A percentile compares a stretch with the other conserved stretches of the same genome.
phyloP scores from a whole-genome alignment of 2,113 vertebrate genomes.

The Thinocorus orbignyianus region DNA sequence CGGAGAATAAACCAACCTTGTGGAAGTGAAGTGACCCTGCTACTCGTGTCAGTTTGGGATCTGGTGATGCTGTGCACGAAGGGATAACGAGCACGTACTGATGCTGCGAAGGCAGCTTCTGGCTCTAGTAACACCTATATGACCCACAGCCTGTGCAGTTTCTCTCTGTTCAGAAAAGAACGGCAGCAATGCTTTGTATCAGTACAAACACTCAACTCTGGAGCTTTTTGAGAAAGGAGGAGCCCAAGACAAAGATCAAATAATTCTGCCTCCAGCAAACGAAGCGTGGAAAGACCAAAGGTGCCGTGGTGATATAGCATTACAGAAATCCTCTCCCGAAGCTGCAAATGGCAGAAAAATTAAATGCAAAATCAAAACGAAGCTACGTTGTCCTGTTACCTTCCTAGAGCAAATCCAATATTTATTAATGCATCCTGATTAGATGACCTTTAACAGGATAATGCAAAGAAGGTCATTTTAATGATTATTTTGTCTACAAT shows the following conservation, averaged over 20 bases:
- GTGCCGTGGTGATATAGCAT: accelerated
- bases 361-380: background rate
- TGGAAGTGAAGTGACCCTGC: accelerated
- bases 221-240: background rate
- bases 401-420: background rate
- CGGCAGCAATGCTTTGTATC: accelerated
- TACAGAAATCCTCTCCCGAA: background rate
- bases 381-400: background rate
- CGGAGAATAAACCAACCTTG: background rate
- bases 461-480: constrained; percentile 42
- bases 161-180: background rate
- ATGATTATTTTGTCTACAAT: constrained; percentile 51
- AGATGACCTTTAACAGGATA: constrained; percentile 46
- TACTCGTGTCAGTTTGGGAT: accelerated
- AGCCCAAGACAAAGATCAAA: background rate
- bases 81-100: accelerated
- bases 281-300: background rate
- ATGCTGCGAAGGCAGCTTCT: background rate
- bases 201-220: background rate
- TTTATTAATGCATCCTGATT: constrained; percentile 6
- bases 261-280: background rate
- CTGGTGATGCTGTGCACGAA: accelerated
- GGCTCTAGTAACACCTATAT: accelerated
- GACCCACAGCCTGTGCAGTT: accelerated
- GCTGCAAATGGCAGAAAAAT: background rate